These are phyloP conservation scores for Parapsyche elsis DNA, from an alignment of 1,140 invertebrate species.

Conservation along the genomic window DNA sequence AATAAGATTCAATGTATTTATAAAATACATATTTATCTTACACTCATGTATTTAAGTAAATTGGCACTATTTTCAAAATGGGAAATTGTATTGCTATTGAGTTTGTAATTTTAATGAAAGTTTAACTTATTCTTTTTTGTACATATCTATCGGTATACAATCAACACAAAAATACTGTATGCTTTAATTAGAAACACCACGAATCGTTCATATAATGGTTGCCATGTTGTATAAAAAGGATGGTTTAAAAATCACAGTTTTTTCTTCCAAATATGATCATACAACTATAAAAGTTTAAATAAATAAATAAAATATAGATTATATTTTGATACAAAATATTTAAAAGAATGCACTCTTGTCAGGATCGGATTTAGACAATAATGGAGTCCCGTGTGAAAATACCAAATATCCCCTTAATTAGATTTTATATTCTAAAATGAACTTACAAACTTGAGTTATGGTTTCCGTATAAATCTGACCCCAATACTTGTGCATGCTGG, in stretches of 20 bases:
- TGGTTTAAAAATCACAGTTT: too few relatives aligned
- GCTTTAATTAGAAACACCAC: neutral
- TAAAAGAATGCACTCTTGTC: neutral
- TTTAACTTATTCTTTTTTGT: neutral
- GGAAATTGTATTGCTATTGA: neutral
- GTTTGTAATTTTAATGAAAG: neutral
- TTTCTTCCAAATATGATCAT: too few relatives aligned
- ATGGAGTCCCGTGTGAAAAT: too few relatives aligned
- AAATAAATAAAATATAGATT: neutral
- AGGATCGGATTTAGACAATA: too few relatives aligned
- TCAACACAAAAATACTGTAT: neutral
- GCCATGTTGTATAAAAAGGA: too few relatives aligned
- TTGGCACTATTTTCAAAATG: conserved; percentile 13
- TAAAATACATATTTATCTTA: conserved; percentile 21
- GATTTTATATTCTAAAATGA: too few relatives aligned
- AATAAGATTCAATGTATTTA: conserved; percentile 7
- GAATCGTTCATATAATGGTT: neutral
- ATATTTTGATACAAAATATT: conserved; percentile 25
- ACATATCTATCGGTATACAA: neutral
- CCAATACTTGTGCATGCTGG: too few relatives aligned
- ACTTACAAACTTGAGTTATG: too few relatives aligned
- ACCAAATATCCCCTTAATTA: too few relatives aligned
- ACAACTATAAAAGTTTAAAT: neutral
- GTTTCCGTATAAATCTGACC: too few relatives aligned
- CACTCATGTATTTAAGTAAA: neutral